These are phyloP conservation scores for Xanthorhoe designata DNA, from an alignment of 2,888 invertebrate genomes.

Conservation along the genomic window DNA sequence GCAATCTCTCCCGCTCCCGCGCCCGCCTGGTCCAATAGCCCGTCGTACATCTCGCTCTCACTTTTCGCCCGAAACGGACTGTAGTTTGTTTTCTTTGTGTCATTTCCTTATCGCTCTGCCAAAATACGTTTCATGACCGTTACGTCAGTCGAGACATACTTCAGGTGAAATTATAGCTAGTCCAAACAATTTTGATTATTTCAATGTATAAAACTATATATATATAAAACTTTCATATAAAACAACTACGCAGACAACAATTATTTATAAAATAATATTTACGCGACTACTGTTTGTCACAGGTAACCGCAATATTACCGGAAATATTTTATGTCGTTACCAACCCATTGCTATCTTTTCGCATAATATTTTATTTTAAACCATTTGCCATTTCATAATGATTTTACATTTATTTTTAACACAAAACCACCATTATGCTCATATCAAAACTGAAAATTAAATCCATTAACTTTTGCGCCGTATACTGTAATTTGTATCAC, in stretches of 20 bases:
- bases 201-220: too few species aligned
- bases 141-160: constrained; percentile 81
- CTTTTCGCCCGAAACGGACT: constrained; percentile 78
- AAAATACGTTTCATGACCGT: constrained; percentile 84
- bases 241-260: constrained; percentile 30
- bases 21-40: constrained; percentile 46
- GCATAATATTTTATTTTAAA: constrained; percentile 58
- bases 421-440: constrained; percentile 39
- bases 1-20: constrained; percentile 57
- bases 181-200: constrained; percentile 61
- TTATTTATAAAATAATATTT: constrained; percentile 64
- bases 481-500: constrained; percentile 30
- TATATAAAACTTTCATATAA: constrained; percentile 23
- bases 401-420: constrained; percentile 59
- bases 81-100: constrained; percentile 85
- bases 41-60: constrained; percentile 56
- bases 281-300: constrained; percentile 68
- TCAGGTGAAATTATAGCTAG: constrained; percentile 77
- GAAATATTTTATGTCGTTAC: constrained; percentile 71
- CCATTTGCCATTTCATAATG: constrained; percentile 59
- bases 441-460: constrained; percentile 21
- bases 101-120: constrained; percentile 85
- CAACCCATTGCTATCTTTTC: constrained; percentile 62
- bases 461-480: constrained; percentile 40
- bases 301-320: constrained; percentile 73